Base-by-base conservation (phyloP, 2,797 vertebrate species). In the Danio choprae region DNA sequence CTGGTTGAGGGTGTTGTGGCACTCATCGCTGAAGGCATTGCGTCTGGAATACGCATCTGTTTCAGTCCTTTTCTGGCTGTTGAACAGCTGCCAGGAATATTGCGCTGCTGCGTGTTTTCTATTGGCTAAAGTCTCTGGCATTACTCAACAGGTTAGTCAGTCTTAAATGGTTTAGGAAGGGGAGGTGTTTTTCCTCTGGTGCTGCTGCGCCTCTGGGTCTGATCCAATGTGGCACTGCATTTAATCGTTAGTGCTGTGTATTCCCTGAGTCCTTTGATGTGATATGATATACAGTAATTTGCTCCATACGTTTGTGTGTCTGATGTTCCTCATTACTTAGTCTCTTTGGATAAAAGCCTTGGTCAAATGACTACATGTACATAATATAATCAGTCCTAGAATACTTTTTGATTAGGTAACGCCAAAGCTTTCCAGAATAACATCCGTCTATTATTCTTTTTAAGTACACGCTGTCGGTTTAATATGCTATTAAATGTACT, bases 41-140 rank as follows among this genome's bases (percentile, higher is more conserved):
- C 89, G 94, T 93, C 95, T 95, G 92, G 92, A 93, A 93, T 91
- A 93, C 85, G 86, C 88, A 89, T 92, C 88, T 89, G 88, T 89
- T 89, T 89, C 84, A 22, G 88, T 76, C 84, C 84, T 58, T 93
- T 91, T 92, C 81, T 86, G 84, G 89, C 90, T 89, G 91, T 89
- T 96, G 95, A 94, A 94, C 38, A 83, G 71, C 85, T 92, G 95
- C 94, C 95, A 91, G 87, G 92, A 94, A 92, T 92, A 90, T 88
- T 94, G 92, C 92, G 92, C 91, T 81, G 86, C 77, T 91, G 87
- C 11, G 1, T 89, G 72, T 92, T 94, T 94, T 90, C 86, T 86
- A 91, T 94, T 90, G 84, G 84, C 89, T 64, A 87, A 90, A 43
- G 1, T 50, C 83, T 48, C 83, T 76, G 64, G 38, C 79, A 87